A percentile compares a stretch with the other conserved stretches of the same genome.
Evolutionary conservation across 2,888 invertebrate genomes (phyloP).

Genomic region (Tholera decimalis): DNA sequence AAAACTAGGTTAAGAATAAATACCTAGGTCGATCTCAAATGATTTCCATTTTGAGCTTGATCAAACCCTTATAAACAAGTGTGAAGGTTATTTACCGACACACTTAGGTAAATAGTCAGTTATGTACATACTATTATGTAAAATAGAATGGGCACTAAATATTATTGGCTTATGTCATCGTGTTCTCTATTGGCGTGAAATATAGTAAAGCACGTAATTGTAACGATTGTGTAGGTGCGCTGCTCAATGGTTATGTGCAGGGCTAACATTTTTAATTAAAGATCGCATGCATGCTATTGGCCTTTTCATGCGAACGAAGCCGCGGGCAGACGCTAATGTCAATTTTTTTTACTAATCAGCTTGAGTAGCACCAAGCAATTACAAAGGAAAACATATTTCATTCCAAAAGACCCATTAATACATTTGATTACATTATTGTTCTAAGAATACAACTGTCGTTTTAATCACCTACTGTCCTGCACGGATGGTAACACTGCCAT

Average conservation of each 20-base stretch:
- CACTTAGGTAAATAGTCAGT: neutral
- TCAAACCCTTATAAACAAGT: neutral
- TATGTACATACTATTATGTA: slow-evolving; percentile 11
- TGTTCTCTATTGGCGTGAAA: slow-evolving; percentile 3
- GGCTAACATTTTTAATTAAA: too few relatives aligned
- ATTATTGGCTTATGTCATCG: slow-evolving; percentile 21
- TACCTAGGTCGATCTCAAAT: neutral
- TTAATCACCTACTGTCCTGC: slow-evolving; percentile 9
- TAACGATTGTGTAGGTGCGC: neutral
- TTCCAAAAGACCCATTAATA: slow-evolving; percentile 4
- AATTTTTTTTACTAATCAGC: too few relatives aligned
- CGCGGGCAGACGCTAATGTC: too few relatives aligned
- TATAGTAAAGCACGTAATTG: slow-evolving; percentile 10
- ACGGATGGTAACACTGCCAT: slow-evolving; percentile 19
- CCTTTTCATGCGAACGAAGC: too few relatives aligned
- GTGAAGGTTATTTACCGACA: neutral
- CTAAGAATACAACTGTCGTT: slow-evolving; percentile 5
- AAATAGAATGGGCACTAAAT: slow-evolving; percentile 25
- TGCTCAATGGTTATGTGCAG: too few relatives aligned
- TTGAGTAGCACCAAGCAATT: slow-evolving; percentile 7
- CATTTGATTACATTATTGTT: slow-evolving; percentile 34
- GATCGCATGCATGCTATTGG: neutral
- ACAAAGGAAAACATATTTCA: slow-evolving; percentile 11
- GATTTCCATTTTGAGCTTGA: neutral
- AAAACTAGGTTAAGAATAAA: too few relatives aligned